Evolutionary conservation across 1,140 invertebrate species (phyloP).

Genomic region (Ceratitis capitata): DNA sequence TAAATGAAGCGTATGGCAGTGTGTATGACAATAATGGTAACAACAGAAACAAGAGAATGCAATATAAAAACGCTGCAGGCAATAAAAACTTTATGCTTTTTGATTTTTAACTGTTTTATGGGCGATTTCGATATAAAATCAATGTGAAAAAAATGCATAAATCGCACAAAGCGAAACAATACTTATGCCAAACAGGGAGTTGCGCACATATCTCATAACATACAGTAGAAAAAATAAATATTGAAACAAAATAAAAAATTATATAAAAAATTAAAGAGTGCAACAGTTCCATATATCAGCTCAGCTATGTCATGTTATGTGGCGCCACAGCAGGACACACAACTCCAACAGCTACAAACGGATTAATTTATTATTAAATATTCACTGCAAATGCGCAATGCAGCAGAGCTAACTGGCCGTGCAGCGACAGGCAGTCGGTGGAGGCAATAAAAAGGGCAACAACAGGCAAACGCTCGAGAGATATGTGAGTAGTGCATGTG

Average conservation of each 20-base stretch:
- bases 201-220: neutral
- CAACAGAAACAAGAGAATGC: neutral
- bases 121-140: neutral
- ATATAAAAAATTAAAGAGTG: neutral
- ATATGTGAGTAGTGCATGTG: too few relatives aligned
- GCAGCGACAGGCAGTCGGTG: neutral
- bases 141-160: neutral
- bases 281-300: neutral
- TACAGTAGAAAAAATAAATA: neutral
- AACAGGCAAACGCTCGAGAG: neutral
- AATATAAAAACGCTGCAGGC: conserved; percentile 33
- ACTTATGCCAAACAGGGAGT: too few relatives aligned
- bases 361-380: conserved; percentile 38
- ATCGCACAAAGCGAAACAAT: neutral
- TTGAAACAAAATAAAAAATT: neutral
- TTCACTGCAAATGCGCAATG: neutral
- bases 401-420: neutral
- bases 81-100: conserved; percentile 14
- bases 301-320: neutral
- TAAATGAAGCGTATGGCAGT: neutral
- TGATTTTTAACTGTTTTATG: conserved; percentile 11
- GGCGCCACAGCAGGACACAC: conserved; percentile 30
- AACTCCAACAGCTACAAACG: conserved; percentile 14
- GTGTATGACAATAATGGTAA: neutral
- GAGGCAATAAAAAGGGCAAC: neutral